A percentile compares a stretch with the other conserved stretches of the same genome.
Conservation (phyloP, 2,888 invertebrate species). For the Sphaerophoria rueppellii region DNA sequence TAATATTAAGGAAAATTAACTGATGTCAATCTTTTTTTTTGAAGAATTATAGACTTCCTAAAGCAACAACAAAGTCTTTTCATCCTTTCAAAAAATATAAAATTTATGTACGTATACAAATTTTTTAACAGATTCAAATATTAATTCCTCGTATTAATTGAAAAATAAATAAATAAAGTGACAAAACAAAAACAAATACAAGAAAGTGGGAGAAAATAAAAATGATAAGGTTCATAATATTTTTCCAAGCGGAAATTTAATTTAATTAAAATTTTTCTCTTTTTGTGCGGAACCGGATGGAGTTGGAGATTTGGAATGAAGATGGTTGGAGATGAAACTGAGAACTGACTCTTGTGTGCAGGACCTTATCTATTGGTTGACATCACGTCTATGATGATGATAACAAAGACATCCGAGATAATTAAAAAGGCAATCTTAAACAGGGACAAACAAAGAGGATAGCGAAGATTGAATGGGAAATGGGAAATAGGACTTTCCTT, state of each 20-base stretch:
- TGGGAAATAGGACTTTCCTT: conserved; percentile 26
- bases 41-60: not conserved
- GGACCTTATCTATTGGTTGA: conserved; percentile 5
- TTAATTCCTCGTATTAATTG: conserved; percentile 25
- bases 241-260: conserved; percentile 32
- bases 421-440: conserved; percentile 29
- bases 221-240: conserved; percentile 24
- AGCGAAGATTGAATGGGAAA: not conserved
- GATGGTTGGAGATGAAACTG: not conserved
- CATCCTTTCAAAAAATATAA: conserved; percentile 2
- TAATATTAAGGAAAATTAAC: too few species aligned
- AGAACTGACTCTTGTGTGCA: conserved; percentile 12
- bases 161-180: conserved; percentile 10
- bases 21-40: too few species aligned
- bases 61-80: conserved; percentile 7
- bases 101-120: not conserved
- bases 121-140: conserved; percentile 4
- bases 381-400: conserved; percentile 18
- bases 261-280: conserved; percentile 28
- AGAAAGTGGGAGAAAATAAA: not conserved
- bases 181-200: conserved; percentile 14
- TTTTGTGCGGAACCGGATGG: not conserved
- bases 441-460: not conserved
- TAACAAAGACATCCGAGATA: conserved; percentile 22
- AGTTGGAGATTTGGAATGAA: not conserved